Evolutionary conservation across 2,888 invertebrate genomes (phyloP).

Genomic region (Spisula subtruncata): DNA sequence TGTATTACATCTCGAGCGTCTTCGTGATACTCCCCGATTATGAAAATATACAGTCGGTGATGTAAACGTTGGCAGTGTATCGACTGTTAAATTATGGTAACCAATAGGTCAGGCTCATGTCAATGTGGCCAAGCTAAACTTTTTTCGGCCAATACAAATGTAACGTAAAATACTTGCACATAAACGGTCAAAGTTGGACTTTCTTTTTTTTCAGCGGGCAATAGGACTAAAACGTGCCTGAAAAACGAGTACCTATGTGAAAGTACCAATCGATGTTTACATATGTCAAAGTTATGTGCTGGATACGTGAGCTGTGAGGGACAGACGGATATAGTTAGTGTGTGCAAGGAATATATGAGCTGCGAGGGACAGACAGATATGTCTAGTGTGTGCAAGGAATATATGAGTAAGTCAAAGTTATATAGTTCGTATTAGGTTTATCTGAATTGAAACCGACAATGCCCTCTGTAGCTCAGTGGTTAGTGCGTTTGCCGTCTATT

Average conservation of each 20-base stretch:
- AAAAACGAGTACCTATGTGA: constrained; percentile 85
- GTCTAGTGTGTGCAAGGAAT: constrained; percentile 91
- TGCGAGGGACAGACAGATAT: constrained; percentile 94
- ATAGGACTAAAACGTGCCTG: constrained; percentile 67
- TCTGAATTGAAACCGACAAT: no score
- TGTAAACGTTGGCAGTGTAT: neutral
- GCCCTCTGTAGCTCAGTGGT: no score
- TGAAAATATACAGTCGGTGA: no score
- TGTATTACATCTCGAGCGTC: no score
- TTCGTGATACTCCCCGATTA: no score
- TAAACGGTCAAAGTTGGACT: neutral
- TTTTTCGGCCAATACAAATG: no score
- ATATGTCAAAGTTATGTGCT: constrained; percentile 96
- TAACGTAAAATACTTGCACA: neutral
- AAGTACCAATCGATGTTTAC: constrained; percentile 91
- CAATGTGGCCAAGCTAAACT: no score
- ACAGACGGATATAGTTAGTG: constrained; percentile 95
- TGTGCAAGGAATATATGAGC: constrained; percentile 90
- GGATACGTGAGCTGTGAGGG: constrained; percentile 94
- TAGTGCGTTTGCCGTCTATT: no score
- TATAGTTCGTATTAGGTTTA: no score
- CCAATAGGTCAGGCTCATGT: no score
- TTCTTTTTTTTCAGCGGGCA: neutral
- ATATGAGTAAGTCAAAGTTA: constrained; percentile 29
- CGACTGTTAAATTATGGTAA: no score